Evolutionary conservation across 2,888 invertebrate species (phyloP).

Genomic region (Drosophila pegasa): DNA sequence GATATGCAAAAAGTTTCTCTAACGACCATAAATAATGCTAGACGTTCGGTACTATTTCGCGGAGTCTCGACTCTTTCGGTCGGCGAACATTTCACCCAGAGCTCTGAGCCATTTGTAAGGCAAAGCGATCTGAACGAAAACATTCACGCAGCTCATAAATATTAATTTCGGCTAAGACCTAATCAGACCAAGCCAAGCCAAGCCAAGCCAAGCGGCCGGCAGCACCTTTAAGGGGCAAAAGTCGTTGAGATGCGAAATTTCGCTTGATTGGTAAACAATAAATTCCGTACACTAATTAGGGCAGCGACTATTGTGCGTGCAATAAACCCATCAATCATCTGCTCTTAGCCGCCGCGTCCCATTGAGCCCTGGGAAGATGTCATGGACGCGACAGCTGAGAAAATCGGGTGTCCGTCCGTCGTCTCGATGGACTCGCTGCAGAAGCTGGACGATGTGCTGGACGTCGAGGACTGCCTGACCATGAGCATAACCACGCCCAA

Average conservation of each 20-base stretch:
- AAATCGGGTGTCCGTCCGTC: constrained; percentile 82
- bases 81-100: constrained; percentile 1
- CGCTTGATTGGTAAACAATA: constrained; percentile 10
- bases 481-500: constrained; percentile 82
- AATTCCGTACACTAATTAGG: constrained; percentile 7
- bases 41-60: background rate
- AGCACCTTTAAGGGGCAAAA: background rate
- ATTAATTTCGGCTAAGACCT: constrained; percentile 12
- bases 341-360: constrained; percentile 79
- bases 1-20: constrained; percentile 9
- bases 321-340: background rate
- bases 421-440: constrained; percentile 71
- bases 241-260: background rate
- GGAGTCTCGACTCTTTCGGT: background rate
- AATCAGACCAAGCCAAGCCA: too few species aligned
- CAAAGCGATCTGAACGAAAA: background rate
- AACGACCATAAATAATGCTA: constrained; percentile 9
- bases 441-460: constrained; percentile 70
- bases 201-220: constrained; percentile 1
- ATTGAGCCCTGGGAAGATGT: constrained; percentile 82
- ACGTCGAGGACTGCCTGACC: constrained; percentile 83
- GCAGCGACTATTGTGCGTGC: background rate
- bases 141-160: constrained; percentile 20
- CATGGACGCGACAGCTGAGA: constrained; percentile 80
- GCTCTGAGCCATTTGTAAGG: background rate